Conservation (phyloP, 2,113 vertebrate species). For the Fregetta grallaria region DNA sequence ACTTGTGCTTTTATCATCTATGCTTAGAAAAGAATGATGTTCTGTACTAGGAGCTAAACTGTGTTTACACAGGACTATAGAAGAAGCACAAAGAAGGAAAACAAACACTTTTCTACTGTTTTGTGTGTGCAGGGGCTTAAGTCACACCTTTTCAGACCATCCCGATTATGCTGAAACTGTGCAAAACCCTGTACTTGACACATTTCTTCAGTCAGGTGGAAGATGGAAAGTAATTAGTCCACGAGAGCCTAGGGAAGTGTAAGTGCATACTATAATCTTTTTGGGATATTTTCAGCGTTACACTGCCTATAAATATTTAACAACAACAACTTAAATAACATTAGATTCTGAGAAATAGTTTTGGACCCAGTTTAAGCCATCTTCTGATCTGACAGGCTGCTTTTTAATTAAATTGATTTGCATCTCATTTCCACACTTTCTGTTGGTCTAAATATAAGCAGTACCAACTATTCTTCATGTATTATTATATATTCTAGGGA, state of each 20-base stretch:
- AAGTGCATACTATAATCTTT: background rate
- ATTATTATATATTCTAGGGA: constrained; percentile 13
- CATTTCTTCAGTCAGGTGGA: background rate
- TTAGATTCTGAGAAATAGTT: background rate
- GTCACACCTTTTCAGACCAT: background rate
- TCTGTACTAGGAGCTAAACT: background rate
- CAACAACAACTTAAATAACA: constrained; percentile 10
- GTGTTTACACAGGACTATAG: background rate
- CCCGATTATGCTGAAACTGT: background rate
- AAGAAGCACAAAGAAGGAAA: background rate
- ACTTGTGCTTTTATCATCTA: background rate
- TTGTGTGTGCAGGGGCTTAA: background rate
- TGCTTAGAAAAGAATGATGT: background rate
- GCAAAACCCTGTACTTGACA: background rate
- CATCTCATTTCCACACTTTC: background rate
- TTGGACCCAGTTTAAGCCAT: background rate
- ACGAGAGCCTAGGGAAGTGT: background rate
- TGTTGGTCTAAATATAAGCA: background rate
- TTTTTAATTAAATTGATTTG: constrained; percentile 30
- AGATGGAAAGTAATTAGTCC: background rate
- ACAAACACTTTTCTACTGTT: background rate
- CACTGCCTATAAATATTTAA: constrained; percentile 42
- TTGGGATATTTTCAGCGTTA: background rate
- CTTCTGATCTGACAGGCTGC: constrained; percentile 16
- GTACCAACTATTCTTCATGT: background rate